Evolutionary conservation across 2,888 invertebrate species (phyloP).

Genomic region (Ptychoptera contaminata): DNA sequence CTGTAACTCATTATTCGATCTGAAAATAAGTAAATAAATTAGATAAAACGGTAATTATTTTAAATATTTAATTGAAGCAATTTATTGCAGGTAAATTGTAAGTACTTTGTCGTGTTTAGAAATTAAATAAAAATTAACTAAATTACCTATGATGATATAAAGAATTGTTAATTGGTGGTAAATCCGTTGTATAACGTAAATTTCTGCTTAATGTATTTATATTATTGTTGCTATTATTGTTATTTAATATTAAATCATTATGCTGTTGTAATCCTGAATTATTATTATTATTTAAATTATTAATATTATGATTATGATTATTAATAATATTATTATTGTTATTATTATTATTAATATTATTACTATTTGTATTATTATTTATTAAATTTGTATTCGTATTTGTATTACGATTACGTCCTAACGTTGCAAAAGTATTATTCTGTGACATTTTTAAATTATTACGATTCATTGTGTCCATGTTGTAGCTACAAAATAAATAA

Average conservation of each 20-base stretch:
- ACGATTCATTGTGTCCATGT: conserved; percentile 24
- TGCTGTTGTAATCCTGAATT: too few relatives aligned
- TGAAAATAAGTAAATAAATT: conserved; percentile 11
- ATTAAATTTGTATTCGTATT: background rate
- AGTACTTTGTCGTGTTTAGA: background rate
- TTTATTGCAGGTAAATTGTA: conserved; percentile 2
- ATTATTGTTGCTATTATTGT: too few relatives aligned
- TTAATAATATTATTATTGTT: conserved; percentile 4
- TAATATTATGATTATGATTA: conserved; percentile 4
- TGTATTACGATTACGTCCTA: conserved; percentile 24
- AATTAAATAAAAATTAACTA: background rate
- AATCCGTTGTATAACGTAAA: conserved; percentile 36
- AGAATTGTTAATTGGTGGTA: conserved; percentile 40
- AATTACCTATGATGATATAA: conserved; percentile 44
- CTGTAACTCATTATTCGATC: conserved; percentile 22
- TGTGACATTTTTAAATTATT: conserved; percentile 25
- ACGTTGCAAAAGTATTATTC: conserved; percentile 27
- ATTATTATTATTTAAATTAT: background rate
- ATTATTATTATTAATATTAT: conserved; percentile 1
- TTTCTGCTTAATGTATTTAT: conserved; percentile 26
- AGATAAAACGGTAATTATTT: conserved; percentile 1
- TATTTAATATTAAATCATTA: too few relatives aligned
- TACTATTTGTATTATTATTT: conserved; percentile 4
- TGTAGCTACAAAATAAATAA: conserved; percentile 17
- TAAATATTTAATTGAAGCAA: background rate